phyloP scores from a whole-genome alignment of 1,140 invertebrate genomes.

The Lethrus apterus region DNA sequence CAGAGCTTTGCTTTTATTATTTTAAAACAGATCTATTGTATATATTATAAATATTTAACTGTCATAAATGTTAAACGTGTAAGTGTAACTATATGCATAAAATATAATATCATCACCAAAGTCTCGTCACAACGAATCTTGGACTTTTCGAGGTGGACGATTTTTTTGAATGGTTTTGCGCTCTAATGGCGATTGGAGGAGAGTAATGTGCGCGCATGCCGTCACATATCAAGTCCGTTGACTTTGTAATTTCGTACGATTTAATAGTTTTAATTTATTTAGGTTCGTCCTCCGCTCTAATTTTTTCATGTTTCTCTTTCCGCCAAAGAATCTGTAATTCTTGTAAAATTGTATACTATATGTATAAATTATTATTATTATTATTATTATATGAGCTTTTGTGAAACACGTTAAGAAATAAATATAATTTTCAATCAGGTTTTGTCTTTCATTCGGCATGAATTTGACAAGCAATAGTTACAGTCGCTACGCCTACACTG shows the following conservation, averaged over 20 bases:
- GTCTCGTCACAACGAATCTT: neutral
- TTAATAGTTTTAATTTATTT: neutral
- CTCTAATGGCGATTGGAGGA: neutral
- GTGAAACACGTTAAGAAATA: constrained; percentile 37
- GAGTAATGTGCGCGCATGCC: constrained; percentile 12
- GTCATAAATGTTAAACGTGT: neutral
- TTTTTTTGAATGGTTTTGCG: neutral
- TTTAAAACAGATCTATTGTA: constrained; percentile 12
- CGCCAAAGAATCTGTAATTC: constrained; percentile 35
- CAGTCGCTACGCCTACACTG: too few relatives aligned
- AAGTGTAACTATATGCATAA: neutral
- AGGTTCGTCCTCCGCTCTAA: constrained; percentile 2
- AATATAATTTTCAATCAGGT: constrained; percentile 36
- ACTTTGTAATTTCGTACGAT: neutral
- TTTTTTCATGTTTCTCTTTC: constrained; percentile 30
- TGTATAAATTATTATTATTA: constrained; percentile 34
- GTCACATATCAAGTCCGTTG: constrained; percentile 18
- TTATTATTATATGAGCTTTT: constrained; percentile 39
- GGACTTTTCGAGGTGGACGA: neutral
- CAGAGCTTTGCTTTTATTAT: constrained; percentile 20
- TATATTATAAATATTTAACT: constrained; percentile 16
- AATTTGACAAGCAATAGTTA: too few relatives aligned
- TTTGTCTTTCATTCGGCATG: constrained; percentile 2
- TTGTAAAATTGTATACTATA: constrained; percentile 35
- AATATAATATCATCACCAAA: neutral